phyloP scores from a whole-genome alignment of 1,140 invertebrate species.

The Eueides isabella region DNA sequence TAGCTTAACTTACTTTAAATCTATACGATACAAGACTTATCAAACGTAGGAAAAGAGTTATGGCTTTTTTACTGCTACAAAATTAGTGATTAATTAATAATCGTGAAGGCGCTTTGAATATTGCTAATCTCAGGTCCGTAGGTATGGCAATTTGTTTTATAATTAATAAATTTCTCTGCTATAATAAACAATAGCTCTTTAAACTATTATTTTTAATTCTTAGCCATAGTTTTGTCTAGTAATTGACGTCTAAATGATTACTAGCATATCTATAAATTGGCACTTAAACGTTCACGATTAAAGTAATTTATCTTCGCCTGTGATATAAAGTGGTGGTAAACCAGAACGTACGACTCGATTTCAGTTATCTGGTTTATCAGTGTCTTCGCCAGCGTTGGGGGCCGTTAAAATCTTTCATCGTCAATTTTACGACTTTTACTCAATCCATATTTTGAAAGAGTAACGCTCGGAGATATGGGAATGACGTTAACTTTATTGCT shows the following conservation, averaged over 20 bases:
- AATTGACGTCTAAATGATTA: neutral
- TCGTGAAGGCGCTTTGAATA: too few relatives aligned
- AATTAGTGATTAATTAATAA: too few relatives aligned
- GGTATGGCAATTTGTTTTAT: too few relatives aligned
- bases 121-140: too few relatives aligned
- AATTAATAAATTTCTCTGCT: too few relatives aligned
- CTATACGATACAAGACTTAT: too few relatives aligned
- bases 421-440: slow-evolving; percentile 45
- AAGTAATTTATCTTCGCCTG: slow-evolving; percentile 5
- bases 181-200: too few relatives aligned
- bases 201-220: too few relatives aligned
- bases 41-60: too few relatives aligned
- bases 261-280: slow-evolving; percentile 1
- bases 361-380: slow-evolving; percentile 17
- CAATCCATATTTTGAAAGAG: slow-evolving; percentile 53
- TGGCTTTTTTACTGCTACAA: too few relatives aligned
- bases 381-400: slow-evolving; percentile 14
- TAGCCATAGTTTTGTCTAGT: too few relatives aligned
- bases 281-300: slow-evolving; percentile 6
- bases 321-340: slow-evolving; percentile 9
- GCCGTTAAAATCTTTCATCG: slow-evolving; percentile 46
- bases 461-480: slow-evolving; percentile 38
- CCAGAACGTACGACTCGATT: neutral
- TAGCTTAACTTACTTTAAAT: too few relatives aligned
- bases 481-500: slow-evolving; percentile 40